Conservation (phyloP, 2,113 vertebrate genomes). For the Okapia johnstoni region DNA sequence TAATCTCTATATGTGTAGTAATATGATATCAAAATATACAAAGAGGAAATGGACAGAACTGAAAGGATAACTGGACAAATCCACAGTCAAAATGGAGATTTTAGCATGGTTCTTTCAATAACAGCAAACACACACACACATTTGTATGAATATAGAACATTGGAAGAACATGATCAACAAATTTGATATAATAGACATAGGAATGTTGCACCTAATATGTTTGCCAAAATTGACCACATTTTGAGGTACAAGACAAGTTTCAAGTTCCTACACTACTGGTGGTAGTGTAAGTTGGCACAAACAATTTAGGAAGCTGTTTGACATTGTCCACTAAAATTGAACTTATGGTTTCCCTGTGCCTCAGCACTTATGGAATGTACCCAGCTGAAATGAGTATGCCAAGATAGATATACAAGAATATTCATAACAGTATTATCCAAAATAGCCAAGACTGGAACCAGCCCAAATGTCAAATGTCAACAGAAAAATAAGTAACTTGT, state of each 20-base stretch:
- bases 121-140: not conserved
- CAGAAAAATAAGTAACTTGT: not conserved
- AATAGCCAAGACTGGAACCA: not conserved
- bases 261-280: not conserved
- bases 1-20: not conserved
- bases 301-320: not conserved
- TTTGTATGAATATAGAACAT: not conserved
- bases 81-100: not conserved
- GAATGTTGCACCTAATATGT: not conserved
- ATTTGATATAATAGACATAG: not conserved
- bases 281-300: not conserved
- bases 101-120: not conserved
- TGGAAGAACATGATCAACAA: not conserved
- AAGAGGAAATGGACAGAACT: constrained; percentile 1
- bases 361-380: not conserved
- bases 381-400: not conserved
- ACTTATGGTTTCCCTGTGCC: not conserved
- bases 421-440: not conserved
- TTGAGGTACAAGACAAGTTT: not conserved
- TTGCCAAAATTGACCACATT: not conserved
- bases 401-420: not conserved
- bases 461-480: not conserved
- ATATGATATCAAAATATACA: not conserved
- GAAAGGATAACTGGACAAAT: not conserved
- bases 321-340: not conserved